Evolutionary conservation across 2,797 vertebrate species (phyloP).

Genomic region (Todus mexicanus): DNA sequence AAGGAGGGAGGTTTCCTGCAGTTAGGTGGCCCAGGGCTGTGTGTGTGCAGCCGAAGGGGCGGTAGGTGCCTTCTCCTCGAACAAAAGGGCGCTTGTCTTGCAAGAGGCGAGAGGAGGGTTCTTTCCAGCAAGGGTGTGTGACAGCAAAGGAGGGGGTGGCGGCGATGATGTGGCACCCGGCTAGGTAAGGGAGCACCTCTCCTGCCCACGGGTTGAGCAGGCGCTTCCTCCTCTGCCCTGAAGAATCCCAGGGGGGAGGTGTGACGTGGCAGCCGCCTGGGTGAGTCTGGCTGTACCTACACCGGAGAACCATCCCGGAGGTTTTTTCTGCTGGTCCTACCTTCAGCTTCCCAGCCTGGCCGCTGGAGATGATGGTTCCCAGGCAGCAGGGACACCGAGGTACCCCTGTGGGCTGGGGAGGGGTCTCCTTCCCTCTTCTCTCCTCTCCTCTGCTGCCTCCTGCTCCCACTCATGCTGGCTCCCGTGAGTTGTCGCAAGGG

Average conservation of each 20-base stretch:
- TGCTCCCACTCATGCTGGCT: background rate
- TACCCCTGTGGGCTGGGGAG: background rate
- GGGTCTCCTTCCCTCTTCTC: background rate
- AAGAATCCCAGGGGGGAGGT: background rate
- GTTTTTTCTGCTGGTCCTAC: background rate
- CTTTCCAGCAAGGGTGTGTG: background rate
- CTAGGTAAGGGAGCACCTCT: background rate
- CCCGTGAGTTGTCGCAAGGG: rapidly evolving
- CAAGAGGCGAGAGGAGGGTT: background rate
- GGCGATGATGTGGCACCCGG: background rate
- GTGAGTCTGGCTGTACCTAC: background rate
- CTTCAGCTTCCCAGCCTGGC: background rate
- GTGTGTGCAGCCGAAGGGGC: background rate
- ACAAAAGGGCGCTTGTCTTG: conserved; percentile 8
- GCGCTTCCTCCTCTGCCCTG: background rate
- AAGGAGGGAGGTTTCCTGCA: background rate
- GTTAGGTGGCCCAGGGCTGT: background rate
- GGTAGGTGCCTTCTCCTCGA: background rate
- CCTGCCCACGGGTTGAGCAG: background rate
- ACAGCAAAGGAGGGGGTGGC: background rate
- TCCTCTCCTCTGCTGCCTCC: rapidly evolving
- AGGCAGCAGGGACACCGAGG: background rate
- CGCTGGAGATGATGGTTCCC: background rate
- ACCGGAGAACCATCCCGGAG: background rate
- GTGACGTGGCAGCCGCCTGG: conserved; percentile 51